Conservation (phyloP, 2,797 vertebrate genomes). For the Spea hammondii region DNA sequence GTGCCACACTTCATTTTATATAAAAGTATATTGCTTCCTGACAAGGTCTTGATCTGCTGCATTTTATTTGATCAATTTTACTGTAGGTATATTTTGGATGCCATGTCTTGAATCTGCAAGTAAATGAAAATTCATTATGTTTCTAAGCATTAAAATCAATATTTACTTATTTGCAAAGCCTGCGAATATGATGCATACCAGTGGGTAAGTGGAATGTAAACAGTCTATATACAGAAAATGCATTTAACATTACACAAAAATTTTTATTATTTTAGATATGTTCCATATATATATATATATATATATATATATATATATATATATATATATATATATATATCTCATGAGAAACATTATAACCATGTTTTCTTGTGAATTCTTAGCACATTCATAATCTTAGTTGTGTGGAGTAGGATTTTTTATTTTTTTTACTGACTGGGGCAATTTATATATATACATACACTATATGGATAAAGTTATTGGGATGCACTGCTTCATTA, state of each 20-base stretch:
- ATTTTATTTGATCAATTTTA: slow-evolving; percentile 29
- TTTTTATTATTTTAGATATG: too few relatives aligned
- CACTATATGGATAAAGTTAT: too few relatives aligned
- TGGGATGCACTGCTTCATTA: not conserved
- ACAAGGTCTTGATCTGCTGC: slow-evolving; percentile 23
- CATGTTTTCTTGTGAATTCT: too few relatives aligned
- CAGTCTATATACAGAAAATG: not conserved
- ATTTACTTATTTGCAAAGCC: slow-evolving; percentile 1
- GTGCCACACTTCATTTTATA: slow-evolving; percentile 20
- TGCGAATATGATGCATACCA: not conserved
- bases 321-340: too few relatives aligned
- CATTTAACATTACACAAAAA: too few relatives aligned
- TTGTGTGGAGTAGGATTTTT: too few relatives aligned
- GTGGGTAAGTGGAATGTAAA: not conserved
- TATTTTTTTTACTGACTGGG: too few relatives aligned
- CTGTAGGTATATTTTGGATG: slow-evolving; percentile 24
- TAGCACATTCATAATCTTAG: too few relatives aligned
- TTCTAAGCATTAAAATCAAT: slow-evolving; percentile 27
- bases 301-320: too few relatives aligned
- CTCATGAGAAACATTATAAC: too few relatives aligned
- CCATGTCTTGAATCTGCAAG: slow-evolving; percentile 3
- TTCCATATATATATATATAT: too few relatives aligned
- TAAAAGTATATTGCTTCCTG: slow-evolving; percentile 17
- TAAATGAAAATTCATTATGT: slow-evolving; percentile 24
- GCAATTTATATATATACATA: too few relatives aligned